Evolutionary conservation across 2,797 vertebrate genomes (phyloP).

Genomic region (Notolabrus celidotus): DNA sequence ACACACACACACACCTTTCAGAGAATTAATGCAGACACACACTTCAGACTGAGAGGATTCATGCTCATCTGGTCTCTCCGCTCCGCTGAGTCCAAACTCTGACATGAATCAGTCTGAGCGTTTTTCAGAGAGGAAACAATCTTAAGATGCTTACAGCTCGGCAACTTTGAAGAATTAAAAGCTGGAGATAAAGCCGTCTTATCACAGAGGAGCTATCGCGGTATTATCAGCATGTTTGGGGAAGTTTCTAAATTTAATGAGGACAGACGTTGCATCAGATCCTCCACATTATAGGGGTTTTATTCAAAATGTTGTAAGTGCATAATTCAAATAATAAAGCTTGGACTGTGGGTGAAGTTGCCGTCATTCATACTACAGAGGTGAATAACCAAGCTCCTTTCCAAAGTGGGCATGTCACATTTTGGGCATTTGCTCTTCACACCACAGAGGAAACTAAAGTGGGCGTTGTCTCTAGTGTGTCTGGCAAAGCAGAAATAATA

Average conservation of each 20-base stretch:
- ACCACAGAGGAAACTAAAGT: conserved; percentile 44
- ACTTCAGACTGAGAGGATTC: conserved; percentile 57
- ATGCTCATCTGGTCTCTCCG: conserved; percentile 69
- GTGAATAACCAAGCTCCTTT: conserved; percentile 27
- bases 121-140: conserved; percentile 47
- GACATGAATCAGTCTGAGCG: conserved; percentile 15
- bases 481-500: too few species aligned
- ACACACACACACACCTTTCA: conserved; percentile 31
- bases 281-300: too few species aligned
- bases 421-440: conserved; percentile 26
- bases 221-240: background rate
- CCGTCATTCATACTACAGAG: background rate
- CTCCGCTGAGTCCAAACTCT: conserved; percentile 51
- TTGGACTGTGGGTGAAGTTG: too few species aligned
- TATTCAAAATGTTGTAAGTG: too few species aligned
- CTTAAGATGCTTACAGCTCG: conserved; percentile 23
- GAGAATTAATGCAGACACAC: conserved; percentile 50
- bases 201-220: background rate
- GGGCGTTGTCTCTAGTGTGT: conserved; percentile 3
- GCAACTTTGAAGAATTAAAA: background rate
- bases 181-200: background rate
- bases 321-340: too few species aligned
- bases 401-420: conserved; percentile 21
- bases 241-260: background rate
- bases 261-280: background rate